Evolutionary conservation across 2,888 invertebrate species (phyloP), one percentile per base, ranked within the genome.

Genomic region (Lasioglossum calceatum): DNA sequence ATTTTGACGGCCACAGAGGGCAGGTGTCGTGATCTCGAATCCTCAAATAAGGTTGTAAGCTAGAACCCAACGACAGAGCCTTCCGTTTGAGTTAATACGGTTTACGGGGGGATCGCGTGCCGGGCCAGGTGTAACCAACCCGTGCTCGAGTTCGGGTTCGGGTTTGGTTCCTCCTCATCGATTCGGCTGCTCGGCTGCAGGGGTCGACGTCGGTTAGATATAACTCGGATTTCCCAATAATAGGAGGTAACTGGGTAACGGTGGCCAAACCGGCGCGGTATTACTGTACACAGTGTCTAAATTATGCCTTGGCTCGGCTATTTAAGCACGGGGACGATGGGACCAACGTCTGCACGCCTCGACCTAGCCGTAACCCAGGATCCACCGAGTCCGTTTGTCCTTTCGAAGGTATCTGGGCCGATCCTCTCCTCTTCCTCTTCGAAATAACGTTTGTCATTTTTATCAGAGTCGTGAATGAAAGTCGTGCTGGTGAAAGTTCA

Each of bases 181-280:
- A 86, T 85, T 84, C 39, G 67, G 27, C 19, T 32, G 74, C 80
- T 14, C 36, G 61, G 77, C 42, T 75, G 47, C 78, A 42, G 77
- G 58, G 77, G 77, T 42, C 64, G 64, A 36, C 47, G 19, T 54
- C 23, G 23, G 67, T 44, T 77, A 39, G 61, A 81, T 76, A 80
- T 80, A 74, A 58, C 72, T 32, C 27, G 72, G 77, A 86, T 76
- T 75, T 81, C 72, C 86, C 82, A 87, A 87, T 86, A 87, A 87
- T 86, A 87, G 87, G 75, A 81, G 86, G 83, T 87, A 87, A 89
- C 71, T 72, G 77, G 87, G 83, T 82, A 81, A 85, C 72, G 80
- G 81, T 74, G 81, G 47, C 77, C 79, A 77, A 83, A 80, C 71
- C 81, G 36, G 64, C 47, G n/a, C 74, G 74, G 72, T 77, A 86